Percentiles rank a stretch among this genome's conserved stretches.
phyloP scores from a whole-genome alignment of 2,797 vertebrate genomes.

The Capromys pilorides region DNA sequence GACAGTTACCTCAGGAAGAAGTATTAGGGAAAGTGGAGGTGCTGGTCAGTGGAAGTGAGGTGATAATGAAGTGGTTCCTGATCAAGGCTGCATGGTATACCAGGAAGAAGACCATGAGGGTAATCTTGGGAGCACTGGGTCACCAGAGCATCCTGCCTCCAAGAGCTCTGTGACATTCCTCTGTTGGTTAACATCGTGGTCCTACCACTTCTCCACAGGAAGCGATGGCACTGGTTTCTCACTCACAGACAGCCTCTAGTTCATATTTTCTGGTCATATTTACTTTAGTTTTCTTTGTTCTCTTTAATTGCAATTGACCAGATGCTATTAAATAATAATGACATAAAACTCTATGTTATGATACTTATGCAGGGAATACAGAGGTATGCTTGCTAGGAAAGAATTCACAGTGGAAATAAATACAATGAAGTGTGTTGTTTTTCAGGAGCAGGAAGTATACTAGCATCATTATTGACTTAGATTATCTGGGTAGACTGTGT shows the following conservation, averaged over 20 bases:
- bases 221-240: too few relatives aligned
- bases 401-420: too few relatives aligned
- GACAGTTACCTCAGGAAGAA: constrained; percentile 62
- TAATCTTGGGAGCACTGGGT: background rate
- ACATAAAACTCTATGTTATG: too few relatives aligned
- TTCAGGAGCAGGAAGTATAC: background rate
- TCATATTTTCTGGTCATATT: too few relatives aligned
- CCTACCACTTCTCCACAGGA: too few relatives aligned
- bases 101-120: background rate
- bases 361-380: too few relatives aligned
- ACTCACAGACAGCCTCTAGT: too few relatives aligned
- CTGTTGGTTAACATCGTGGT: too few relatives aligned
- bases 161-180: background rate
- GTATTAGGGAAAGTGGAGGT: constrained; percentile 1
- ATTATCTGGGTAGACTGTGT: background rate
- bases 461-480: background rate
- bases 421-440: background rate
- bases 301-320: too few relatives aligned
- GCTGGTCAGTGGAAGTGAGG: background rate
- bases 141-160: background rate
- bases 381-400: too few relatives aligned
- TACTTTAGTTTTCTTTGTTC: too few relatives aligned
- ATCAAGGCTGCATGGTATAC: background rate
- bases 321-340: too few relatives aligned
- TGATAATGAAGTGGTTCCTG: constrained; percentile 1